A percentile compares a stretch with the other conserved stretches of the same genome.
phyloP scores from a whole-genome alignment of 92 coral and sea anemone genomes.

The Anthopleura xanthogrammica region DNA sequence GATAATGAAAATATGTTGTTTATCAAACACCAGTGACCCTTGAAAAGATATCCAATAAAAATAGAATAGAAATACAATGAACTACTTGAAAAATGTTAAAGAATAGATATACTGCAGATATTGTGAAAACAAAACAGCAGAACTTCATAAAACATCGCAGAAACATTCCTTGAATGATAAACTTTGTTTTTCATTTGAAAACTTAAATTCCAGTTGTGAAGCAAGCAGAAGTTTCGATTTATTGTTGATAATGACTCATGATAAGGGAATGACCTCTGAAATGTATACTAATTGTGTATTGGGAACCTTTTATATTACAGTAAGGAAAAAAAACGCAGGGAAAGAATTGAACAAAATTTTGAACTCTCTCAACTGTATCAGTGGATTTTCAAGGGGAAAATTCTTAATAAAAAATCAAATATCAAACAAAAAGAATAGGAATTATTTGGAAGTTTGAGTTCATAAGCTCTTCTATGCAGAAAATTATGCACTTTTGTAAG shows the following conservation, averaged over 20 bases:
- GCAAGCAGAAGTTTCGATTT: background rate
- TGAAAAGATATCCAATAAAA: background rate
- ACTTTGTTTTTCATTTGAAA: background rate
- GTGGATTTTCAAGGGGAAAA: background rate
- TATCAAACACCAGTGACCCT: background rate
- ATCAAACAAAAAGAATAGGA: background rate
- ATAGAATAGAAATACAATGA: background rate
- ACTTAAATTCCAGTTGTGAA: background rate
- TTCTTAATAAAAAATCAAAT: background rate
- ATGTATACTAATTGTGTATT: background rate
- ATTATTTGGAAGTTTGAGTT: background rate
- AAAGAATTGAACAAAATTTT: background rate
- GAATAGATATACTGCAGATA: background rate
- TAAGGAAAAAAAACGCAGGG: background rate
- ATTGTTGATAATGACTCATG: background rate
- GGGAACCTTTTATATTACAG: background rate
- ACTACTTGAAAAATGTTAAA: background rate
- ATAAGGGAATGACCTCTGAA: background rate
- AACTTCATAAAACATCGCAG: background rate
- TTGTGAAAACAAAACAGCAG: background rate
- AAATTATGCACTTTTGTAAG: too few relatives aligned
- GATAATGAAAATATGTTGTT: background rate
- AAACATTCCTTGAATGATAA: background rate
- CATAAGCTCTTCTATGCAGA: background rate
- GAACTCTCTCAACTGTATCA: background rate